Percentiles rank a stretch among this genome's conserved stretches.
These are phyloP conservation scores for Zoroaster sp. DNA, from an alignment of 53 echinoderm and acorn worm species.

Conservation along the genomic window DNA sequence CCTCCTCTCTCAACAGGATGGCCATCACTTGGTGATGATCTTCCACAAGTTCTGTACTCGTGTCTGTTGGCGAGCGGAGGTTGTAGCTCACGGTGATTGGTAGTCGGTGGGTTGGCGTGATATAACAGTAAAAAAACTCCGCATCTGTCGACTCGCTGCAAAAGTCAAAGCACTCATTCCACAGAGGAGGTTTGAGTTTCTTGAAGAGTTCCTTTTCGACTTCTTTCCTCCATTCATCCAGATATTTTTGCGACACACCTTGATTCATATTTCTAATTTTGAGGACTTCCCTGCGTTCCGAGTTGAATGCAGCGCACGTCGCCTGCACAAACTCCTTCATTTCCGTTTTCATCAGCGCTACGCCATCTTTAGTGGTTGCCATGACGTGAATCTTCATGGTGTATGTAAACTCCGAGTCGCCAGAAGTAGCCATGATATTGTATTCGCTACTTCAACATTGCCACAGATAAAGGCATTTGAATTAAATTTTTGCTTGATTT, in stretches of 20 bases:
- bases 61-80: slow-evolving; percentile 8
- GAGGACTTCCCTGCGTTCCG: background rate
- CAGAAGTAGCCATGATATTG: background rate
- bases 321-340: background rate
- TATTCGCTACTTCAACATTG: too few relatives aligned
- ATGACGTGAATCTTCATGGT: slow-evolving; percentile 6
- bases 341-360: background rate
- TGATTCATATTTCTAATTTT: background rate
- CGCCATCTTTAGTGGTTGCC: background rate
- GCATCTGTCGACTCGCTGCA: background rate
- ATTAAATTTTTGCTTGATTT: background rate
- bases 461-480: background rate
- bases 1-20: background rate
- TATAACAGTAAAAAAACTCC: slow-evolving; percentile 5
- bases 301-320: slow-evolving; percentile 18
- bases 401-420: background rate
- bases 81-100: slow-evolving; percentile 2
- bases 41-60: slow-evolving; percentile 12
- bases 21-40: background rate
- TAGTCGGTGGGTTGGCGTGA: background rate
- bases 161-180: background rate
- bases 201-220: background rate
- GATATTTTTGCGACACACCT: background rate
- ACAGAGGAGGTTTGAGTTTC: background rate
- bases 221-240: background rate